Evolutionary conservation across 1,140 invertebrate genomes (phyloP).

Genomic region (Drosophila mayri): DNA sequence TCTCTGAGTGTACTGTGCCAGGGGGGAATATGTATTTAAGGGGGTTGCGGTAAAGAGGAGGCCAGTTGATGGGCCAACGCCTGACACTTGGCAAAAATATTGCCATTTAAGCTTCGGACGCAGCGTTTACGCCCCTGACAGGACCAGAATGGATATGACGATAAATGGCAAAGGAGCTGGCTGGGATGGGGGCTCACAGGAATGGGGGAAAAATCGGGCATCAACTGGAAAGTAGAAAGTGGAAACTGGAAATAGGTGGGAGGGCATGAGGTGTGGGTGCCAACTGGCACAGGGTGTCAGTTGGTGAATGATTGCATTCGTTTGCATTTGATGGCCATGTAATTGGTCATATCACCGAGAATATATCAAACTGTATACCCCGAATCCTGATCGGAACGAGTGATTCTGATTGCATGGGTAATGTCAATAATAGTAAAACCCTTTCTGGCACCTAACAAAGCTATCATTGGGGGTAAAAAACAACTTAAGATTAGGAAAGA

Average conservation of each 20-base stretch:
- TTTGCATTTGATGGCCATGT: conserved; percentile 69
- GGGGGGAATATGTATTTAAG: not conserved
- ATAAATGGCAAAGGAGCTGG: conserved; percentile 27
- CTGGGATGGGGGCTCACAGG: not conserved
- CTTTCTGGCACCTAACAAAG: not conserved
- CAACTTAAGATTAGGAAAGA: no score
- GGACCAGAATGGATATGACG: conserved; percentile 47
- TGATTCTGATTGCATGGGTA: conserved; percentile 1
- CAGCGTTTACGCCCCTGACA: conserved; percentile 72
- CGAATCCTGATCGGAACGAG: conserved; percentile 8
- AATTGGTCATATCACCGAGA: conserved; percentile 54
- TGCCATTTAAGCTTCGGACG: conserved; percentile 77
- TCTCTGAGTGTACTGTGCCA: not conserved
- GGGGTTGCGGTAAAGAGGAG: conserved; percentile 12
- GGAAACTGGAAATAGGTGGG: not conserved
- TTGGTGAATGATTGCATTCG: conserved; percentile 68
- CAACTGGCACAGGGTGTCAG: conserved; percentile 35
- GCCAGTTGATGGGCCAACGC: conserved; percentile 63
- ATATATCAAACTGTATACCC: conserved; percentile 30
- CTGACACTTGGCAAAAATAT: conserved; percentile 77
- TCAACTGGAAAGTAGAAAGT: not conserved
- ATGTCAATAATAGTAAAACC: not conserved
- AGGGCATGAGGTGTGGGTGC: not conserved
- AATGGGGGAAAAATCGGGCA: conserved; percentile 1
- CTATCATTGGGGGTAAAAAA: no score